Evolutionary conservation across 2,113 vertebrate species (phyloP).

Genomic region (Passerina amoena): DNA sequence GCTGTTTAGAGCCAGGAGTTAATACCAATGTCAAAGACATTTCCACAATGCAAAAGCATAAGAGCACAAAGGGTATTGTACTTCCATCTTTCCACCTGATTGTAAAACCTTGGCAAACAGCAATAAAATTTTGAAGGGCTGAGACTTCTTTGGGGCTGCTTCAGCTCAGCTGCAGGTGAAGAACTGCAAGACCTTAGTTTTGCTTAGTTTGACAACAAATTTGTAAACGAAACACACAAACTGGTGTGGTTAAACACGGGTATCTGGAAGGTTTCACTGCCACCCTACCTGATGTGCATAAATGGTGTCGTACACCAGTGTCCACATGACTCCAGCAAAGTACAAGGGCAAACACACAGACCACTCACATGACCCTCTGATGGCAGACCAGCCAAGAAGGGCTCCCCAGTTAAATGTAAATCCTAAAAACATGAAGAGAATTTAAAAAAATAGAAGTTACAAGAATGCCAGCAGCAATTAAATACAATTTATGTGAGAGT

Average conservation of each 20-base stretch:
- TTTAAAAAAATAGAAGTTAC: background rate
- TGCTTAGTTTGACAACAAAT: background rate
- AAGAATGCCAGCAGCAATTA: background rate
- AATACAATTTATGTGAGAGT: rapidly evolving
- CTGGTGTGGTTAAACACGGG: background rate
- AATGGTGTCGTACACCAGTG: conserved; percentile 92
- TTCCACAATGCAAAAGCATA: background rate
- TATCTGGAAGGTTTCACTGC: background rate
- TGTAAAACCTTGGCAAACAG: background rate
- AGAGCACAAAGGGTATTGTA: background rate
- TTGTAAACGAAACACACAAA: background rate
- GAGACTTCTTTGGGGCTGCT: background rate
- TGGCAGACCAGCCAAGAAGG: conserved; percentile 91
- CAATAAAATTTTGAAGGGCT: background rate
- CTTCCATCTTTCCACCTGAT: background rate
- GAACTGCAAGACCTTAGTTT: background rate
- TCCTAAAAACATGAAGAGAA: conserved; percentile 69
- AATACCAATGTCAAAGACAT: rapidly evolving
- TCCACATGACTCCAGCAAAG: conserved; percentile 94
- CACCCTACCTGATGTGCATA: conserved; percentile 93
- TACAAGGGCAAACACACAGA: conserved; percentile 92
- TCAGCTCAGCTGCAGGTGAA: background rate
- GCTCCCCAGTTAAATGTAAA: conserved; percentile 95
- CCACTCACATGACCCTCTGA: conserved; percentile 89
- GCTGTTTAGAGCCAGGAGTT: background rate